phyloP scores from a whole-genome alignment of 1,140 invertebrate genomes.

The Drosophila nasuta region DNA sequence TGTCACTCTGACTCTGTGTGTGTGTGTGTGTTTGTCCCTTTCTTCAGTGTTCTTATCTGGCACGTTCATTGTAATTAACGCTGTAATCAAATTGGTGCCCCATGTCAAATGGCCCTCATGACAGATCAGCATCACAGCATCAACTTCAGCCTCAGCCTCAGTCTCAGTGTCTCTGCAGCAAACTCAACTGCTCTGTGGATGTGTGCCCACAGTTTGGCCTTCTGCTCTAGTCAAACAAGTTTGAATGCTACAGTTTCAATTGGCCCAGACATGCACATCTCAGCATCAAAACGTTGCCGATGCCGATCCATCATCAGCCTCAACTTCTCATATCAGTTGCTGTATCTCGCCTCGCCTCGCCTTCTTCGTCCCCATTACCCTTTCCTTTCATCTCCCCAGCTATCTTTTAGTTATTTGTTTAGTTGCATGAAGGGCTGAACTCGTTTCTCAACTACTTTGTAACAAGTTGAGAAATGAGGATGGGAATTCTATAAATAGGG shows the following conservation, averaged over 20 bases:
- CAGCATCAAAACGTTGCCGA: slow-evolving; percentile 31
- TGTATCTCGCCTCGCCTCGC: slow-evolving; percentile 1
- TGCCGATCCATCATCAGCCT: slow-evolving; percentile 56
- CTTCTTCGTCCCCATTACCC: background rate
- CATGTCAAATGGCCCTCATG: slow-evolving; percentile 58
- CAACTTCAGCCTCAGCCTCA: slow-evolving; percentile 11
- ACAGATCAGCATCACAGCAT: slow-evolving; percentile 42
- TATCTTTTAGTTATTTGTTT: background rate
- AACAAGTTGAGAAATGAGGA: slow-evolving; percentile 7
- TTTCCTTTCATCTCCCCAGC: background rate
- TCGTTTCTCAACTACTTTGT: slow-evolving; percentile 24
- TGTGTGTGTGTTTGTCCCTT: background rate
- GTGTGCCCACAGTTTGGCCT: slow-evolving; percentile 64
- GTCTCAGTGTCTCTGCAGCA: background rate
- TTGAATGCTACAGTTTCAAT: slow-evolving; percentile 40
- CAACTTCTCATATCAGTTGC: slow-evolving; percentile 40
- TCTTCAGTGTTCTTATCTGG: slow-evolving; percentile 6
- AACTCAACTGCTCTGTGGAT: background rate
- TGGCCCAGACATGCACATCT: slow-evolving; percentile 47
- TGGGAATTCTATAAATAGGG: slow-evolving; percentile 17
- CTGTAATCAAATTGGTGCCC: slow-evolving; percentile 71
- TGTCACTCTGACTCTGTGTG: background rate
- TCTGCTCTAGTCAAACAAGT: slow-evolving; percentile 47
- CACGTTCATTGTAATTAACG: slow-evolving; percentile 70
- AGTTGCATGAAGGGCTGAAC: slow-evolving; percentile 18